phyloP scores from a whole-genome alignment of 1,140 invertebrate genomes.

The Pseudomyrmex dendroicus region DNA sequence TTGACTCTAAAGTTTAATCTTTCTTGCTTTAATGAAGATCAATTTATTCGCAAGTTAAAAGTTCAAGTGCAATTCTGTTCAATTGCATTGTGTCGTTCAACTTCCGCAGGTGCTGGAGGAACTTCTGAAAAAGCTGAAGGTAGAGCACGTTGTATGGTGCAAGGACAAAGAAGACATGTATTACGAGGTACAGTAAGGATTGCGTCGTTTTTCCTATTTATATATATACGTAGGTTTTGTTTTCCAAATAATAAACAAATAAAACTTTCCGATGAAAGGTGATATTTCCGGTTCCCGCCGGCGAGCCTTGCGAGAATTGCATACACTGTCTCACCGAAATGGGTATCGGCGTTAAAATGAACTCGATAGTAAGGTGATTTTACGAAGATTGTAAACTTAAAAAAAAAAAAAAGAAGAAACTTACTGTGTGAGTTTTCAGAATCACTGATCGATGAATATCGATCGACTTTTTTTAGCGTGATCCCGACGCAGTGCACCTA shows the following conservation, averaged over 20 bases:
- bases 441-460: background rate
- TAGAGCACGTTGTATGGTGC: constrained; percentile 90
- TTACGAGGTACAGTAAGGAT: constrained; percentile 82
- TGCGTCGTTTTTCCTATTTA: background rate
- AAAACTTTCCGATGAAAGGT: constrained; percentile 81
- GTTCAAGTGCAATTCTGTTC: too few relatives aligned
- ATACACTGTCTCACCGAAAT: constrained; percentile 89
- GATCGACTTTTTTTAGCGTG: constrained; percentile 76
- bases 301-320: constrained; percentile 89
- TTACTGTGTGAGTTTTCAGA: background rate
- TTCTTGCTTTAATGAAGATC: too few relatives aligned
- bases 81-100: background rate
- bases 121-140: constrained; percentile 87
- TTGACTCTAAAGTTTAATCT: too few relatives aligned
- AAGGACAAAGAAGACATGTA: constrained; percentile 88
- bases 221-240: background rate
- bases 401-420: too few relatives aligned
- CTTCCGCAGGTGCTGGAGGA: constrained; percentile 87
- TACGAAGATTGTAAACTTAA: background rate
- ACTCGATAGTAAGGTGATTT: constrained; percentile 89
- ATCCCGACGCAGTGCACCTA: constrained; percentile 83
- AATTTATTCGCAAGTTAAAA: too few relatives aligned
- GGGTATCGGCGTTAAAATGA: constrained; percentile 89
- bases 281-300: constrained; percentile 88
- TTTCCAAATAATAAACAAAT: background rate